These are phyloP conservation scores for Smithornis capensis DNA, from an alignment of 2,113 vertebrate genomes.

Conservation along the genomic window DNA sequence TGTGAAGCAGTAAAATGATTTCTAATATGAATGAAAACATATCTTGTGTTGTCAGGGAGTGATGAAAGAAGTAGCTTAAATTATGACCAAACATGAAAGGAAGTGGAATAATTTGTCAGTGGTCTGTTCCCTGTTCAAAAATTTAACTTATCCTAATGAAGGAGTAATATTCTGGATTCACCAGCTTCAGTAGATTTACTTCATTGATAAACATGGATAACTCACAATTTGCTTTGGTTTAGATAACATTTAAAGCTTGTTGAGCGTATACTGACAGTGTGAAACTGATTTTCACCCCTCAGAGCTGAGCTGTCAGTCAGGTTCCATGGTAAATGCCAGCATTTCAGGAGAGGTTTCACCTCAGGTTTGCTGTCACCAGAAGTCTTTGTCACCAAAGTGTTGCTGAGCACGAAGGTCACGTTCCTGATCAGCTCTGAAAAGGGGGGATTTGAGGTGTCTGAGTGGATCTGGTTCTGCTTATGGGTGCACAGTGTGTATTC, in stretches of 20 bases:
- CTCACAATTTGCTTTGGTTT: background rate
- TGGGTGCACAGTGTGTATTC: background rate
- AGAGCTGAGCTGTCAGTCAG: background rate
- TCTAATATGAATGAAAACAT: background rate
- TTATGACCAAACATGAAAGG: background rate
- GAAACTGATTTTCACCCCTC: background rate
- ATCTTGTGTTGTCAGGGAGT: background rate
- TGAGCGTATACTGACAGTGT: background rate
- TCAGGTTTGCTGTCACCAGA: background rate
- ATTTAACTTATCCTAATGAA: background rate
- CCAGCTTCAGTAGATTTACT: background rate
- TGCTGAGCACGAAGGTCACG: background rate
- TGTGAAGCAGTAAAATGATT: background rate
- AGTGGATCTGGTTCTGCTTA: background rate
- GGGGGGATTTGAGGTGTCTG: background rate
- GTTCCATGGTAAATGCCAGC: background rate
- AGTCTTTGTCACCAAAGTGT: too few relatives aligned
- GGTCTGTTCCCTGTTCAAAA: background rate
- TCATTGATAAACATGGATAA: background rate
- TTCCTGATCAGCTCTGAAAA: background rate
- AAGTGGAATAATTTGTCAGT: background rate
- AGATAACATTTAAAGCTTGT: background rate
- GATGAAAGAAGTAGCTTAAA: background rate
- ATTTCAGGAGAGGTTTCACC: background rate
- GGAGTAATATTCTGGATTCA: background rate